These are phyloP conservation scores for Nowickia ferox DNA, from an alignment of 2,888 invertebrate species.

Conservation along the genomic window DNA sequence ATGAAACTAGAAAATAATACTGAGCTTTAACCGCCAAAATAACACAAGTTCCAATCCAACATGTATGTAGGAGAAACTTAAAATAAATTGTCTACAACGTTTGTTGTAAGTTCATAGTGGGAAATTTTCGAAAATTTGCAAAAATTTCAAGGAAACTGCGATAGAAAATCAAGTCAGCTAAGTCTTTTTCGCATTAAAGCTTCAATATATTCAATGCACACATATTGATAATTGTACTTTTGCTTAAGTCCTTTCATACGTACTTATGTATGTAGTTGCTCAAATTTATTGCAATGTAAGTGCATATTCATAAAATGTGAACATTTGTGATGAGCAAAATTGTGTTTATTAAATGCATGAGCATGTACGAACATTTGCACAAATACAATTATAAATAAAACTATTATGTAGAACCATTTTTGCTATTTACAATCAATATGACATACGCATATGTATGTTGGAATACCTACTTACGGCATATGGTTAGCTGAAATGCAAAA, in stretches of 20 bases:
- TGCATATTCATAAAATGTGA: not conserved
- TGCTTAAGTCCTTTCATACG: not conserved
- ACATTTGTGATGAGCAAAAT: conserved; percentile 45
- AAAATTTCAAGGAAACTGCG: too few species aligned
- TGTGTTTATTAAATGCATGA: conserved; percentile 28
- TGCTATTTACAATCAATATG: conserved; percentile 4
- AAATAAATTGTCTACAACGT: too few species aligned
- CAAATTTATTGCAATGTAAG: not conserved
- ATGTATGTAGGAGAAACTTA: too few species aligned
- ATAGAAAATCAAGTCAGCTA: too few species aligned
- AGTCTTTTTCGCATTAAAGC: too few species aligned
- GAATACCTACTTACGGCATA: not conserved
- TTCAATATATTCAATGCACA: not conserved
- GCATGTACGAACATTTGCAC: conserved; percentile 1
- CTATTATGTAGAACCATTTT: conserved; percentile 21
- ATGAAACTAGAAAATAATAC: conserved; percentile 57
- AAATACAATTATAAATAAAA: conserved; percentile 18
- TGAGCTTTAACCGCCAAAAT: not conserved
- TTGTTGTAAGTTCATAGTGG: too few species aligned
- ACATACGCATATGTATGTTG: not conserved
- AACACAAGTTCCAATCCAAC: too few species aligned
- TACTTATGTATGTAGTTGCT: not conserved
- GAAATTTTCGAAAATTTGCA: too few species aligned
- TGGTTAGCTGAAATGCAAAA: too few species aligned
- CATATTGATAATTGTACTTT: not conserved